A percentile compares a stretch with the other conserved stretches of the same genome.
Evolutionary conservation across 2,797 vertebrate species (phyloP).

Genomic region (Limosa lapponica): DNA sequence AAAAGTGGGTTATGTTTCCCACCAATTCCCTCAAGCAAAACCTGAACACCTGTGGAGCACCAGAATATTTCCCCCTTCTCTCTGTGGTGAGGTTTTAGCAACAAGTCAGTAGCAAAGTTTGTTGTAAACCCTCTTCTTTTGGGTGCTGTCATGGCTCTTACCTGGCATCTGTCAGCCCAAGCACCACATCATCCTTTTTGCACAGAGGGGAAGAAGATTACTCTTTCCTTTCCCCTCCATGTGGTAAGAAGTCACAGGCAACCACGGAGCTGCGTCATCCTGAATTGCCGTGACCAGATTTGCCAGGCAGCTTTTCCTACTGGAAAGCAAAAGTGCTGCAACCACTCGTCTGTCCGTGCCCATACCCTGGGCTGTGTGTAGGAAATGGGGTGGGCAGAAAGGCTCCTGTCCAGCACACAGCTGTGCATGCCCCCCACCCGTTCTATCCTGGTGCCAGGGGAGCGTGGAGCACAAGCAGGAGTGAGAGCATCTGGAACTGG

Average conservation of each 20-base stretch:
- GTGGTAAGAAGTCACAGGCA: neutral
- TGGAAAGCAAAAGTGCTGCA: neutral
- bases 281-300: neutral
- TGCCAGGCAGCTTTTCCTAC: neutral
- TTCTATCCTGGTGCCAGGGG: neutral
- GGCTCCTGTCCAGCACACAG: fast-evolving
- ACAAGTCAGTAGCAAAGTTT: neutral
- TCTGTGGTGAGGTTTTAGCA: neutral
- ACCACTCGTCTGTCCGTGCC: fast-evolving
- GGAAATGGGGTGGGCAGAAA: neutral
- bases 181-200: neutral
- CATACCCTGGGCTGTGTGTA: fast-evolving
- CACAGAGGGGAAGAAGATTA: neutral
- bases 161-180: neutral
- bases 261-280: fast-evolving
- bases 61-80: neutral
- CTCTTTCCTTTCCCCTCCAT: neutral
- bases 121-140: neutral
- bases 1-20: neutral
- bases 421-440: fast-evolving
- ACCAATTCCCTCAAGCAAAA: neutral
- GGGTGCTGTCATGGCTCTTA: neutral
- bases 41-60: neutral
- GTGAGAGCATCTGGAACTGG: neutral
- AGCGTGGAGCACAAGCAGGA: fast-evolving